phyloP scores from a whole-genome alignment of 1,140 invertebrate genomes.

The Sitobion miscanthi region DNA sequence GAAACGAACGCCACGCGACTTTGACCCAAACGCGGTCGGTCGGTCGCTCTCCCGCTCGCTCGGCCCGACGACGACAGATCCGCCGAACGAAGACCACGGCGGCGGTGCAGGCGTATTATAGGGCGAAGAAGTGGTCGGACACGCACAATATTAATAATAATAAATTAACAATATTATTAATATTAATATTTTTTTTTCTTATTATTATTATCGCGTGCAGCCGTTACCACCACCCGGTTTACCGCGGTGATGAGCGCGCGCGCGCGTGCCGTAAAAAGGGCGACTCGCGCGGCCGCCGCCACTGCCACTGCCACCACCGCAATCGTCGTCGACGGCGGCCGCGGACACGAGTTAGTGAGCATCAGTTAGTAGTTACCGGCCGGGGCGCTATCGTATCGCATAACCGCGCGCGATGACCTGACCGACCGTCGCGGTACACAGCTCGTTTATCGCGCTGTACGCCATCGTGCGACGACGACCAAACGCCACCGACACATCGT shows the following conservation, averaged over 20 bases:
- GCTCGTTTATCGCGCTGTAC: constrained; percentile 21
- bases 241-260: neutral
- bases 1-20: constrained; percentile 5
- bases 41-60: neutral
- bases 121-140: neutral
- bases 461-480: neutral
- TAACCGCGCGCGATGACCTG: constrained; percentile 48
- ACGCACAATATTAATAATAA: neutral
- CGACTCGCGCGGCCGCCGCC: neutral
- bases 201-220: neutral
- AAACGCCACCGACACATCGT: neutral
- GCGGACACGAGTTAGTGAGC: constrained; percentile 41
- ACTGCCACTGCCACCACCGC: neutral
- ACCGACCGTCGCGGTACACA: constrained; percentile 4
- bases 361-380: constrained; percentile 43
- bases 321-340: neutral
- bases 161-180: neutral
- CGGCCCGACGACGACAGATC: neutral
- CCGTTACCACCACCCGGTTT: neutral
- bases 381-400: constrained; percentile 49
- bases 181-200: neutral
- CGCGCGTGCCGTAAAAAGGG: neutral
- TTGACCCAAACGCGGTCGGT: constrained; percentile 7
- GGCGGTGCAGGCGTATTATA: neutral
- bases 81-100: neutral